phyloP scores from a whole-genome alignment of 2,113 vertebrate species.

The Channa maculata region DNA sequence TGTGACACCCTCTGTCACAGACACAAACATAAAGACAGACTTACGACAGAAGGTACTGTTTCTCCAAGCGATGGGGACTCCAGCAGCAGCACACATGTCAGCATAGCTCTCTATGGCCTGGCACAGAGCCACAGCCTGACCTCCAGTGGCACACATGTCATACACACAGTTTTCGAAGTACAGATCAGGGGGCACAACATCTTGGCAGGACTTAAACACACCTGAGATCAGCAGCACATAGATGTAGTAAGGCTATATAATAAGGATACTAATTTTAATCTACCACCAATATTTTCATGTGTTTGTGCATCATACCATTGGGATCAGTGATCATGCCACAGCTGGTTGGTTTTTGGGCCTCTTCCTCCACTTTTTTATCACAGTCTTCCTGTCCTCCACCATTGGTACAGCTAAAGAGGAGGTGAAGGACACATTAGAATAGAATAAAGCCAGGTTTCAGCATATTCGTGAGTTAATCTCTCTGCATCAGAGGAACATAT shows the following conservation, averaged over 20 bases:
- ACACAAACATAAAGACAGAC: constrained; percentile 42
- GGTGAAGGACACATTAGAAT: neutral
- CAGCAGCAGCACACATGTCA: constrained; percentile 83
- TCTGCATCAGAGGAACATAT: too few relatives aligned
- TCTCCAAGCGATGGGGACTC: constrained; percentile 83
- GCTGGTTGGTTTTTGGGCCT: constrained; percentile 83
- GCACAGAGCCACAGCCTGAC: constrained; percentile 81
- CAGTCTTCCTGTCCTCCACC: constrained; percentile 76
- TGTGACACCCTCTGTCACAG: too few relatives aligned
- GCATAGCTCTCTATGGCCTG: constrained; percentile 83
- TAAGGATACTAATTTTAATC: too few relatives aligned
- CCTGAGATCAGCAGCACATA: constrained; percentile 72
- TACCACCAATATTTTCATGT: neutral
- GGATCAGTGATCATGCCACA: constrained; percentile 86
- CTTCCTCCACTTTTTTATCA: constrained; percentile 78
- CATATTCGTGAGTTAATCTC: too few relatives aligned
- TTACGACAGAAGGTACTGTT: constrained; percentile 87
- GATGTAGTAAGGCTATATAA: too few relatives aligned
- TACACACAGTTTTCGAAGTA: constrained; percentile 85
- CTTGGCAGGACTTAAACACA: constrained; percentile 87
- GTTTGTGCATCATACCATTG: constrained; percentile 72
- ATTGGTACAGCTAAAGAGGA: constrained; percentile 77
- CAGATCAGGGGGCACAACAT: constrained; percentile 71
- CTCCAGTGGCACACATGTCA: constrained; percentile 87
- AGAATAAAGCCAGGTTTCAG: too few relatives aligned